Conservation (phyloP, 2,797 vertebrate species). For the Micrastur ruficollis region DNA sequence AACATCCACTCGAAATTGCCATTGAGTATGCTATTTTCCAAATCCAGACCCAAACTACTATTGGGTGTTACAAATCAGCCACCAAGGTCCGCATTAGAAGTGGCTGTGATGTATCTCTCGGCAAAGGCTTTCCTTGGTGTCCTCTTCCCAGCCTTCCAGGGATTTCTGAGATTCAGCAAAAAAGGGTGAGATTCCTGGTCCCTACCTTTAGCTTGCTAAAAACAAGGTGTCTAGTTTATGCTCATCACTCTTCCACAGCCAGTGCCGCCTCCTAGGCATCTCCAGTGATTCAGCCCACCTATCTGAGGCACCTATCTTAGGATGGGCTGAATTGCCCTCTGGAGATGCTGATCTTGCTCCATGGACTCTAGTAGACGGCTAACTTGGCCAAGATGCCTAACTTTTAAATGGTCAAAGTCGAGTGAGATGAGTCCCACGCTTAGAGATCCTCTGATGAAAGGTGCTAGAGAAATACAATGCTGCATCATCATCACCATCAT, state of each 20-base stretch:
- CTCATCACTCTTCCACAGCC: background rate
- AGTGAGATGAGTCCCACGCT: slow-evolving; percentile 62
- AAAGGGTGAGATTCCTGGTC: background rate
- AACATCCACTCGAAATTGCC: background rate
- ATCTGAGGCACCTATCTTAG: slow-evolving; percentile 55
- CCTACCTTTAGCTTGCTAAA: background rate
- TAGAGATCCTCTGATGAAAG: slow-evolving; percentile 44
- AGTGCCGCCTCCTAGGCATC: slow-evolving; percentile 30
- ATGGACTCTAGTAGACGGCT: background rate
- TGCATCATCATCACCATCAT: background rate
- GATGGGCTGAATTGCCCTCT: slow-evolving; percentile 46
- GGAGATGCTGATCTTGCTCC: slow-evolving; percentile 57
- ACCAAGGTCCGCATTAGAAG: rapidly evolving
- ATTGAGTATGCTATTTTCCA: background rate
- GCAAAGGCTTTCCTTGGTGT: background rate
- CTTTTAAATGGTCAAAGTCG: slow-evolving; percentile 11
- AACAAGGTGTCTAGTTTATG: slow-evolving; percentile 15
- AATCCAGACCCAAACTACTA: background rate
- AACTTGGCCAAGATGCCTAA: background rate
- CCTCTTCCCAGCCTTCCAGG: background rate
- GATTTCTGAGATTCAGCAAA: background rate
- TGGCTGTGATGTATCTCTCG: background rate
- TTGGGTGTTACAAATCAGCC: background rate
- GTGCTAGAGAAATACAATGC: background rate
- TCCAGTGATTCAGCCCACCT: slow-evolving; percentile 56